Conservation (phyloP, 2,113 vertebrate genomes). For the Pangasianodon gigas region DNA sequence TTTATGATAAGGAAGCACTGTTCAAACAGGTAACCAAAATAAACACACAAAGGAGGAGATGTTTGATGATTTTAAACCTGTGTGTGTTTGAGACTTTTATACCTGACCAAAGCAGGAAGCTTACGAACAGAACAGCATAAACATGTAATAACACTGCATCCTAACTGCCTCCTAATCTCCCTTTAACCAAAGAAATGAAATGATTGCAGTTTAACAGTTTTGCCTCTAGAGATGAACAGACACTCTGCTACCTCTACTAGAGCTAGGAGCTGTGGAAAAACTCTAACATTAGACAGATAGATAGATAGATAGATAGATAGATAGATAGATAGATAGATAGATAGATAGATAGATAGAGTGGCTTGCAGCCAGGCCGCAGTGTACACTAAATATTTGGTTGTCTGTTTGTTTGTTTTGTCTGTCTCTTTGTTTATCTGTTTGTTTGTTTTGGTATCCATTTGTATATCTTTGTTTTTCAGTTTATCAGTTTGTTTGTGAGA, state of each 20-base stretch:
- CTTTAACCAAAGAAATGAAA: neutral
- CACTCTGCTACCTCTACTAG: no score
- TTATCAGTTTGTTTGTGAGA: neutral
- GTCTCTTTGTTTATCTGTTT: neutral
- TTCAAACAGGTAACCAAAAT: neutral
- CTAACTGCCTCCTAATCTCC: neutral
- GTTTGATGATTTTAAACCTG: neutral
- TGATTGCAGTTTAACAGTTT: neutral
- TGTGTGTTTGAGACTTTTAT: neutral
- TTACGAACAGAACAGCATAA: neutral
- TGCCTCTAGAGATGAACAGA: no score
- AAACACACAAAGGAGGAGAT: neutral
- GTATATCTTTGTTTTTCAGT: neutral
- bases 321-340: no score
- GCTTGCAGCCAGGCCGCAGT: no score
- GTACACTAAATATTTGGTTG: neutral
- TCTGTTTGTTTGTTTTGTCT: neutral
- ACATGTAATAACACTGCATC: neutral
- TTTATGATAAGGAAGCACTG: neutral
- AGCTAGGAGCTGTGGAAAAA: no score
- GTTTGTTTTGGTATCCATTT: neutral
- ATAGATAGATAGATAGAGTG: no score
- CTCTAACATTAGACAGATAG: no score
- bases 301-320: no score
- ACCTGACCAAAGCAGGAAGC: neutral